Percentiles rank a stretch among this genome's conserved stretches.
Evolutionary conservation across 1,140 invertebrate species (phyloP).

Genomic region (Drosophila rhopaloa): DNA sequence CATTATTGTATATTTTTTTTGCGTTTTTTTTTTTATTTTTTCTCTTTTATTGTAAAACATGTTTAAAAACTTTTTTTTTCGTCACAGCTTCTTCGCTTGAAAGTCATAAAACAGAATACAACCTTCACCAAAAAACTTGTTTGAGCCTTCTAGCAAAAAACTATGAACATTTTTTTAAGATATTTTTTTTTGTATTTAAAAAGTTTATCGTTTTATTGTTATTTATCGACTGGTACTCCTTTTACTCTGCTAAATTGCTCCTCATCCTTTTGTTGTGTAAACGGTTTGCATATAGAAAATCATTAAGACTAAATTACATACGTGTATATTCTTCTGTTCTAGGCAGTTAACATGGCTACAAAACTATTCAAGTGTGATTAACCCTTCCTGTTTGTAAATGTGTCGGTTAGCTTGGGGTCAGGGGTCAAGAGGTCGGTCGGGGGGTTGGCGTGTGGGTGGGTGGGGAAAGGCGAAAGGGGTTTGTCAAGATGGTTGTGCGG

Average conservation of each 20-base stretch:
- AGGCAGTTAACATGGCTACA: conserved; percentile 80
- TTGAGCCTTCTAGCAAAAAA: conserved; percentile 59
- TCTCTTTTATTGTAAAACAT: conserved; percentile 44
- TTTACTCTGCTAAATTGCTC: conserved; percentile 3
- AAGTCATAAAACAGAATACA: conserved; percentile 49
- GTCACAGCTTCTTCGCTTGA: conserved; percentile 51
- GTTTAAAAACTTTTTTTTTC: conserved; percentile 49
- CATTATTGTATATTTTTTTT: conserved; percentile 28
- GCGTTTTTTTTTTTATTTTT: conserved; percentile 13
- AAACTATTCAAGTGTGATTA: conserved; percentile 75
- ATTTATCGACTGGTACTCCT: conserved; percentile 21
- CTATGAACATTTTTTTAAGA: conserved; percentile 38
- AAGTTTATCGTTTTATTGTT: conserved; percentile 2
- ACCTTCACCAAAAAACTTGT: conserved; percentile 60
- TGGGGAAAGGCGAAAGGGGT: not conserved
- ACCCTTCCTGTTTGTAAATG: conserved; percentile 61
- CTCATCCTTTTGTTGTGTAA: conserved; percentile 18
- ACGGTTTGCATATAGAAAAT: conserved; percentile 43
- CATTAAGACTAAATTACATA: conserved; percentile 70
- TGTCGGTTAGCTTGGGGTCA: conserved; percentile 41
- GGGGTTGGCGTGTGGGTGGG: not conserved
- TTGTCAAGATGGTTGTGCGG: conserved; percentile 2
- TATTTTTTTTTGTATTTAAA: conserved; percentile 16
- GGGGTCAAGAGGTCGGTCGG: conserved; percentile 9
- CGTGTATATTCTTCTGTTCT: conserved; percentile 73